Conservation (phyloP, 2,797 vertebrate species). For the Brachyrhaphis roseni region DNA sequence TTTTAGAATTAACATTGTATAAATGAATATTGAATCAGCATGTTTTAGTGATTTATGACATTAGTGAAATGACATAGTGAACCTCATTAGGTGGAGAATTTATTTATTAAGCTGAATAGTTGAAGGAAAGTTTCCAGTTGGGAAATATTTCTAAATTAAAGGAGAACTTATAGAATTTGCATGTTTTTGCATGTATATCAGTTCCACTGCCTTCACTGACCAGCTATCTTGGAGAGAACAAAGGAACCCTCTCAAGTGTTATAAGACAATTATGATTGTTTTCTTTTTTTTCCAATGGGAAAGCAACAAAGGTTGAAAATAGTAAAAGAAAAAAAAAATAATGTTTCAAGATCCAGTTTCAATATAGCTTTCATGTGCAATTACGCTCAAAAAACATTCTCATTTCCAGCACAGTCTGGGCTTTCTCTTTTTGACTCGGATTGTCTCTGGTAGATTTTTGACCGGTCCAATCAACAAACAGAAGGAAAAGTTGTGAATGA, state of each 20-base stretch:
- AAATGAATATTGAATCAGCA: background rate
- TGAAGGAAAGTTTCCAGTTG: constrained; percentile 26
- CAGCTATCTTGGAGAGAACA: constrained; percentile 40
- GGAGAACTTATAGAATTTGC: constrained; percentile 48
- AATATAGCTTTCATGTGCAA: too few species aligned
- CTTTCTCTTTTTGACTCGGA: too few species aligned
- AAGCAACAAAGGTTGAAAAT: background rate
- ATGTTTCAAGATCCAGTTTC: background rate
- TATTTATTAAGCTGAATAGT: background rate
- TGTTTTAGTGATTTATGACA: background rate
- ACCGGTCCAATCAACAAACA: too few species aligned
- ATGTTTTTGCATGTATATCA: constrained; percentile 54
- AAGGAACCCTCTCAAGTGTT: constrained; percentile 25
- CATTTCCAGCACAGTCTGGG: too few species aligned
- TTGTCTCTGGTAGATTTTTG: too few species aligned
- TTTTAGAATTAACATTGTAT: background rate
- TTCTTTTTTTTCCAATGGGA: background rate
- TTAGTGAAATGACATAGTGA: background rate
- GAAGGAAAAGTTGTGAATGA: too few species aligned
- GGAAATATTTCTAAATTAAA: constrained; percentile 51
- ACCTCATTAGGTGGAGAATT: background rate
- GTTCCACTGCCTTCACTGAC: constrained; percentile 42
- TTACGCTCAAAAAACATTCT: too few species aligned
- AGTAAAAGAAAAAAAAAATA: background rate
- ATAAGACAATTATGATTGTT: background rate